Conservation (phyloP, 2,113 vertebrate species). For the Erythrocercus mccallii region DNA sequence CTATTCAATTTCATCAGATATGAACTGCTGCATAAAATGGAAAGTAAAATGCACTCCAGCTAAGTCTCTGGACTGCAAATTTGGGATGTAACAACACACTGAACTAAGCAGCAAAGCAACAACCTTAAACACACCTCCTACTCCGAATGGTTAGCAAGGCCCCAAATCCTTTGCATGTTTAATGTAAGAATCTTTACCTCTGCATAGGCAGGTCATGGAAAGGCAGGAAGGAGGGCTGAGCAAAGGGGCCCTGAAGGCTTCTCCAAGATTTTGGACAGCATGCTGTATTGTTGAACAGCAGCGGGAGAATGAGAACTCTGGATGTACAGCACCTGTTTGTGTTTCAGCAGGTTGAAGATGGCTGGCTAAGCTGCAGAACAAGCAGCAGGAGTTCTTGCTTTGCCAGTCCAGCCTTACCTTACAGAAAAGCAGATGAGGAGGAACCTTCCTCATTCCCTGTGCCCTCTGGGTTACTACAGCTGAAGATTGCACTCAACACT, state of each 20-base stretch:
- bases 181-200: background rate
- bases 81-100: background rate
- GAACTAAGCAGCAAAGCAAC: background rate
- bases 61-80: background rate
- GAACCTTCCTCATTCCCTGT: background rate
- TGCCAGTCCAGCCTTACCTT: background rate
- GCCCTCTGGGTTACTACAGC: background rate
- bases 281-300: background rate
- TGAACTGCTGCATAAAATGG: background rate
- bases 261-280: background rate
- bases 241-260: background rate
- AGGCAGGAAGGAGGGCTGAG: background rate
- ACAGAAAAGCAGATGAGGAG: background rate
- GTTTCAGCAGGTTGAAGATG: background rate
- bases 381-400: background rate
- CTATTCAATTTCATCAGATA: background rate
- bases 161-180: background rate
- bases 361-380: background rate
- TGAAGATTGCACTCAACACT: background rate
- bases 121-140: background rate
- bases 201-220: background rate
- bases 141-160: background rate
- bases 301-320: background rate
- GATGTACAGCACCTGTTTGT: background rate
- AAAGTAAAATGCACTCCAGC: background rate